These are phyloP conservation scores for Leguminivora glycinivorella DNA, from an alignment of 1,140 invertebrate species.

Conservation along the genomic window DNA sequence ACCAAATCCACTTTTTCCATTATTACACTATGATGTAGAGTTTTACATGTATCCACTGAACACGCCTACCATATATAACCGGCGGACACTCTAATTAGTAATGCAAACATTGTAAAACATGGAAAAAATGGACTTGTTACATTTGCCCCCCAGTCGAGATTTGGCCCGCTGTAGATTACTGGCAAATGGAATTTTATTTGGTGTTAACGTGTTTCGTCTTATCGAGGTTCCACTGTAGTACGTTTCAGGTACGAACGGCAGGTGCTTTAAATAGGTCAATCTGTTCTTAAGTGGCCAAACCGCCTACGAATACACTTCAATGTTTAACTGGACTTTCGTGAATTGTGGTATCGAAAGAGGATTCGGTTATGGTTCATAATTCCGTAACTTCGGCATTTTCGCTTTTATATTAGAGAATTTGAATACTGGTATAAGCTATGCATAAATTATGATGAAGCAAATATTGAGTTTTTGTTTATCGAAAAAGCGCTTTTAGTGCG, in stretches of 20 bases:
- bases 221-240: too few relatives aligned
- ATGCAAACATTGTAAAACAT: too few relatives aligned
- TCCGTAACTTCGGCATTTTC: neutral
- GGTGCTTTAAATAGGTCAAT: slow-evolving; percentile 19
- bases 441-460: neutral
- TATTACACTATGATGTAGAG: too few relatives aligned
- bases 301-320: slow-evolving; percentile 4
- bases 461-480: neutral
- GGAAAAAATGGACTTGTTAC: too few relatives aligned
- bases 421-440: neutral
- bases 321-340: slow-evolving; percentile 15
- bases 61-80: too few relatives aligned
- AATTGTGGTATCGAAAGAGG: slow-evolving; percentile 13
- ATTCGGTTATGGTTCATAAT: slow-evolving; percentile 1
- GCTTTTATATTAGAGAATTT: neutral
- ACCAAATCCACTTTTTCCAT: too few relatives aligned
- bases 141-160: too few relatives aligned
- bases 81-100: too few relatives aligned
- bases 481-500: neutral
- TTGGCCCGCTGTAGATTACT: too few relatives aligned
- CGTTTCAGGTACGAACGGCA: neutral
- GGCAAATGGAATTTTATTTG: too few relatives aligned
- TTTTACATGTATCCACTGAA: too few relatives aligned
- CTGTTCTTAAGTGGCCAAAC: slow-evolving; percentile 26
- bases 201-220: too few relatives aligned